Base-by-base conservation (phyloP, 2,888 invertebrate genomes). In the Tinea pellionella region DNA sequence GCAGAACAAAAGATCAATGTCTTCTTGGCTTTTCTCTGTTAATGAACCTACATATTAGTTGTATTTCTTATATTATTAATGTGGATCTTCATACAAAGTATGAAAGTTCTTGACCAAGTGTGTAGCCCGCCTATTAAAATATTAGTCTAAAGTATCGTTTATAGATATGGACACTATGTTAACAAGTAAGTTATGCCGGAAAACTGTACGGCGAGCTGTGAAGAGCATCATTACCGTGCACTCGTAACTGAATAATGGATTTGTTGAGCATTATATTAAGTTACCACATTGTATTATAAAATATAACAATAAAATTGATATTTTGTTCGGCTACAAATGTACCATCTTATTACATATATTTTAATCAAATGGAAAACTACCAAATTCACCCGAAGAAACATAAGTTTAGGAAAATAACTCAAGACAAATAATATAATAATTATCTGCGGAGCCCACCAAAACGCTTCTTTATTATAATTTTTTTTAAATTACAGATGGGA, bases 141-240 rank as follows among this genome's bases (percentile, higher is more conserved):
- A 37, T 37, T 37, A 9, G n/a, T 37, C n/a, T 37, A 37, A 37
- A 9, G n/a, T 12, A 9, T 37, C 9, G 37, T 37, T n/a, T 37
- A 37, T 37, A 9, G 37, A 37, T 37, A 37, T 37, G 37, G 9
- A 9, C n/a, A 37, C 37, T 6, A 12, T 37, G 37, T 24, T 24
- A 24, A 24, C 24, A 24, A 6, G 24, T 6, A 24, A 24, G 24
- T 24, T 24, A 6, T 24, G 24, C 24, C 24, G 63, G 65, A 65
- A 67, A 67, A 59, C 63, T 63, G 62, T 64, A 60, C 63, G 63
- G 59, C 60, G 16, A 53, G 62, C 60, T 62, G 62, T 41, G 61
- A 63, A 62, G 59, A 60, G 42, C 41, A 61, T 59, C 60, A 62
- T 62, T 61, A 19, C 15, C 32, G 32, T 60, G 16, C 29, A 24